Evolutionary conservation across 92 coral and sea anemone species (phyloP).

Genomic region (Isaurus tuberculatus): DNA sequence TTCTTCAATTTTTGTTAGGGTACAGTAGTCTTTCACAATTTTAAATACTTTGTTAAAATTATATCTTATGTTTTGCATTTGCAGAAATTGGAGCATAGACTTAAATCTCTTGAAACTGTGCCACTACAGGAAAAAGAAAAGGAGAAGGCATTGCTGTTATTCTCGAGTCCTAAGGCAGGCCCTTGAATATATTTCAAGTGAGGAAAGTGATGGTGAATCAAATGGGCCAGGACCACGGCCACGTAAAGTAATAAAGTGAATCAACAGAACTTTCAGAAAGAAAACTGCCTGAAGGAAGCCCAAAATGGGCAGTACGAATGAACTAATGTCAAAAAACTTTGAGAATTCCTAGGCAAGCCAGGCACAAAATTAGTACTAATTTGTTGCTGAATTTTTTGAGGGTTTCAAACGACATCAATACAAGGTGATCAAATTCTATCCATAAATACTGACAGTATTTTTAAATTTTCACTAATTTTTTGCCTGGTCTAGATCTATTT

Average conservation of each 20-base stretch:
- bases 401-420: background rate
- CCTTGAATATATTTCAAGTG: background rate
- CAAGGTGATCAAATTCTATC: too few species aligned
- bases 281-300: conserved; percentile 26
- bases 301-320: conserved; percentile 27
- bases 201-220: background rate
- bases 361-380: background rate
- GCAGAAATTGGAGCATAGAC: background rate
- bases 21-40: background rate
- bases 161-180: background rate
- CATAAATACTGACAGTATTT: too few species aligned
- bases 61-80: background rate
- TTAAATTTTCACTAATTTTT: too few species aligned
- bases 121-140: background rate
- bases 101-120: background rate
- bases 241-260: background rate
- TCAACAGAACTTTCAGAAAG: conserved; percentile 28
- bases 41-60: background rate
- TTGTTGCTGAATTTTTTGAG: background rate
- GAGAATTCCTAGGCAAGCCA: background rate
- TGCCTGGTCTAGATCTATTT: too few species aligned
- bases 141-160: background rate
- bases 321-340: conserved; percentile 20
- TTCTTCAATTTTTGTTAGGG: background rate
- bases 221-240: background rate